phyloP scores from a whole-genome alignment of 1,140 invertebrate species.

The Palaemon carinicauda region DNA sequence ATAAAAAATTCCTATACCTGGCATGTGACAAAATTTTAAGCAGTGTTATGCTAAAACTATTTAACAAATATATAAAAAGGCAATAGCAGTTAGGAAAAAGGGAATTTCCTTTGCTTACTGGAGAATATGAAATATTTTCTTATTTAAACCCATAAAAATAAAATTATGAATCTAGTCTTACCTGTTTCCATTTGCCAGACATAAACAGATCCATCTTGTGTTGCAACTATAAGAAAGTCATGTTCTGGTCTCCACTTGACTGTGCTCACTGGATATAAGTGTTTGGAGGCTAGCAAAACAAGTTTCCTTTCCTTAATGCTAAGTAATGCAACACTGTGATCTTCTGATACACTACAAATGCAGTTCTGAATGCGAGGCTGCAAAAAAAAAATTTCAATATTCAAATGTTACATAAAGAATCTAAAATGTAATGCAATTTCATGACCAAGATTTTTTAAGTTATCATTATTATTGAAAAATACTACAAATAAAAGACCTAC shows the following conservation, averaged over 20 bases:
- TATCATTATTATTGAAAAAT: too few species aligned
- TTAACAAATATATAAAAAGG: too few species aligned
- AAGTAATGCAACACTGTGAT: conserved; percentile 95
- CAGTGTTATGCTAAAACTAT: too few species aligned
- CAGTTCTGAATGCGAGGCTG: conserved; percentile 92
- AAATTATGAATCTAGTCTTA: conserved; percentile 59
- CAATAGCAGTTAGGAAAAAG: neutral
- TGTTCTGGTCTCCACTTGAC: conserved; percentile 98
- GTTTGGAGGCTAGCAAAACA: conserved; percentile 92
- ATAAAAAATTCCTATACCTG: too few species aligned
- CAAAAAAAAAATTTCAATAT: conserved; percentile 60
- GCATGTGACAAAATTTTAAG: too few species aligned
- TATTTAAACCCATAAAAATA: too few species aligned
- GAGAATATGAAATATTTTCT: too few species aligned
- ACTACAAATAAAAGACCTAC: conserved; percentile 31
- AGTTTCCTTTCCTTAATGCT: conserved; percentile 94
- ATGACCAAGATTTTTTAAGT: too few species aligned
- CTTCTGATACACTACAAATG: conserved; percentile 95
- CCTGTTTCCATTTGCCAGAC: conserved; percentile 99
- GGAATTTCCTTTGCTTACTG: neutral
- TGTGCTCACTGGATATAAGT: conserved; percentile 93
- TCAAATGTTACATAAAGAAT: too few species aligned
- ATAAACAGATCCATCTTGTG: conserved; percentile 96
- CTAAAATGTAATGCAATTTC: too few species aligned
- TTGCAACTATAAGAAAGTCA: conserved; percentile 98